phyloP scores from a whole-genome alignment of 2,888 invertebrate species.

The Drosophila barbarae region DNA sequence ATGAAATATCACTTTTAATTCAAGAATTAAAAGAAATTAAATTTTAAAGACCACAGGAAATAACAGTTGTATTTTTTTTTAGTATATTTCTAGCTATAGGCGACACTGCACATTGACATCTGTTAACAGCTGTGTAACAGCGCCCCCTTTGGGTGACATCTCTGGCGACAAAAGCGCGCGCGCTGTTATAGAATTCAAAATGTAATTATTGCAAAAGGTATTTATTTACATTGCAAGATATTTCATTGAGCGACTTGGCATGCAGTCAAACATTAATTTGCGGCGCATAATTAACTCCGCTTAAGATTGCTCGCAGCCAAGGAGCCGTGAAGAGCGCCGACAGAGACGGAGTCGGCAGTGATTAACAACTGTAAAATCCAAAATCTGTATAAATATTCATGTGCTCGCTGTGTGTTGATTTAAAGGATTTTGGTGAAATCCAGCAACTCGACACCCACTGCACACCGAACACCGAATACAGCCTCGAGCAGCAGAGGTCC shows the following conservation, averaged over 20 bases:
- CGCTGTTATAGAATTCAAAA: slow-evolving; percentile 1
- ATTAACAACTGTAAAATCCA: slow-evolving; percentile 62
- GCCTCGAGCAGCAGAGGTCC: slow-evolving; percentile 42
- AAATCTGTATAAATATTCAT: slow-evolving; percentile 68
- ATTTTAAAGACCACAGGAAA: no score
- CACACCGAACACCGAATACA: neutral
- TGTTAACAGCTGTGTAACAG: neutral
- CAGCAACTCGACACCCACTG: slow-evolving; percentile 30
- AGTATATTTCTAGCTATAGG: no score
- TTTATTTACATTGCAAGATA: neutral
- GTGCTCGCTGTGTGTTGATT: slow-evolving; percentile 47
- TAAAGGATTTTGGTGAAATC: slow-evolving; percentile 67
- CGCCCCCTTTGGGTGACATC: neutral
- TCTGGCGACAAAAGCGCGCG: slow-evolving; percentile 1
- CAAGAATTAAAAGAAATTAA: no score
- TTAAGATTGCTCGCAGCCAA: slow-evolving; percentile 65
- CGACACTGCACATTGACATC: no score
- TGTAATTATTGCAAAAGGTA: neutral
- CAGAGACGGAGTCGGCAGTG: slow-evolving; percentile 32
- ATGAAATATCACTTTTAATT: no score
- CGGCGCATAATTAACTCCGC: slow-evolving; percentile 63
- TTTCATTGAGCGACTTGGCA: slow-evolving; percentile 33
- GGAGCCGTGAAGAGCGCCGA: slow-evolving; percentile 57
- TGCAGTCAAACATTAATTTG: slow-evolving; percentile 53
- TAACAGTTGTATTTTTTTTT: no score